These are phyloP conservation scores for Carlito syrichta DNA, from an alignment of 2,113 vertebrate species.

Conservation along the genomic window DNA sequence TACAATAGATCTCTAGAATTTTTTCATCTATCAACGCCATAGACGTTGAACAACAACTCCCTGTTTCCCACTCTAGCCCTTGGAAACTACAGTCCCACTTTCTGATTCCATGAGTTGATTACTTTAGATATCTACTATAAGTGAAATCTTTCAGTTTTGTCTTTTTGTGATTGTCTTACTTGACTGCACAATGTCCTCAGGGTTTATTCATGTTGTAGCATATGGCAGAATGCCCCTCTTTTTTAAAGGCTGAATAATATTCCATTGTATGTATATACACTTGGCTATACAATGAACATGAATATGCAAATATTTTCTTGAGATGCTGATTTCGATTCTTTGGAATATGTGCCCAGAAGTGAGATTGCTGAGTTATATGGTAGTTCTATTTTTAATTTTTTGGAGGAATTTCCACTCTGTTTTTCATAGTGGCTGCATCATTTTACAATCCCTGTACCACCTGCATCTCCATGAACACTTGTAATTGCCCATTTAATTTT, in stretches of 20 bases:
- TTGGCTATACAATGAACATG: neutral
- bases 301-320: neutral
- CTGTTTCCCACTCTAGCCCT: neutral
- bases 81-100: neutral
- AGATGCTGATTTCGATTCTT: neutral
- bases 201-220: neutral
- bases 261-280: too few relatives aligned
- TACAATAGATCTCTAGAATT: neutral
- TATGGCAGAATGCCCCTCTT: neutral
- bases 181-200: neutral
- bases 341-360: neutral
- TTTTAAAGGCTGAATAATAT: neutral
- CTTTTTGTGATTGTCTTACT: neutral
- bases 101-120: neutral
- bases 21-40: neutral
- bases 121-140: neutral
- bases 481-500: neutral
- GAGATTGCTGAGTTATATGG: neutral
- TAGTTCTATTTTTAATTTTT: neutral
- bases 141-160: neutral
- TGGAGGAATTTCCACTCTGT: neutral
- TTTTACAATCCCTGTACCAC: neutral
- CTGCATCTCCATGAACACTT: neutral
- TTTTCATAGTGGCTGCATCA: neutral
- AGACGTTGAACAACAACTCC: neutral